phyloP scores from a whole-genome alignment of 2,888 invertebrate species.

The Nephrotoma appendiculata region DNA sequence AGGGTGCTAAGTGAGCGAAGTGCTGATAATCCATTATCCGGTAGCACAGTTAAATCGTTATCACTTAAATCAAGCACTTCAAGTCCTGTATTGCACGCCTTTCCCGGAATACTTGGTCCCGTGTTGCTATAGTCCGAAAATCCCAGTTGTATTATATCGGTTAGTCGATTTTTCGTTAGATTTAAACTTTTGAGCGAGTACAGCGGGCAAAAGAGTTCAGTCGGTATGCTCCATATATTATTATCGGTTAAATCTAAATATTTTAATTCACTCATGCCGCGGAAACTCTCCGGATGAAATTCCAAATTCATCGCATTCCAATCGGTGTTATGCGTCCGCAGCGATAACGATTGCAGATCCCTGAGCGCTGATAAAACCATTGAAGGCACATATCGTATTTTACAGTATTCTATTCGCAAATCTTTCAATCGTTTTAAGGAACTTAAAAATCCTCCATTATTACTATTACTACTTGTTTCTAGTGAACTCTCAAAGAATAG shows the following conservation, averaged over 20 bases:
- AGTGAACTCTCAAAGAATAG: slow-evolving; percentile 58
- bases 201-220: slow-evolving; percentile 56
- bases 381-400: slow-evolving; percentile 57
- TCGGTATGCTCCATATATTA: slow-evolving; percentile 61
- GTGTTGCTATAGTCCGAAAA: slow-evolving; percentile 54
- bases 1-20: slow-evolving; percentile 53
- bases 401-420: slow-evolving; percentile 66
- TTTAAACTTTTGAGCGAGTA: slow-evolving; percentile 54
- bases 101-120: slow-evolving; percentile 48
- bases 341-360: slow-evolving; percentile 47
- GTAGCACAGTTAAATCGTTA: slow-evolving; percentile 56
- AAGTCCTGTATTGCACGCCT: slow-evolving; percentile 52
- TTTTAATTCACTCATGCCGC: slow-evolving; percentile 50
- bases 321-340: slow-evolving; percentile 63
- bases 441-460: slow-evolving; percentile 37
- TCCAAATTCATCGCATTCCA: slow-evolving; percentile 69
- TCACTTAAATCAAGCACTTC: slow-evolving; percentile 57
- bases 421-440: slow-evolving; percentile 58
- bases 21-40: slow-evolving; percentile 55
- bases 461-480: slow-evolving; percentile 29
- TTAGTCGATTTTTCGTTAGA: slow-evolving; percentile 60
- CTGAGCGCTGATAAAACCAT: slow-evolving; percentile 52
- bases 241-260: slow-evolving; percentile 58
- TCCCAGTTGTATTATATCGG: slow-evolving; percentile 60
- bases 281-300: slow-evolving; percentile 54